Evolutionary conservation across 30 jellyfish, hydroid and myxozoan species (phyloP).

Genomic region (Turritopsis rubra): DNA sequence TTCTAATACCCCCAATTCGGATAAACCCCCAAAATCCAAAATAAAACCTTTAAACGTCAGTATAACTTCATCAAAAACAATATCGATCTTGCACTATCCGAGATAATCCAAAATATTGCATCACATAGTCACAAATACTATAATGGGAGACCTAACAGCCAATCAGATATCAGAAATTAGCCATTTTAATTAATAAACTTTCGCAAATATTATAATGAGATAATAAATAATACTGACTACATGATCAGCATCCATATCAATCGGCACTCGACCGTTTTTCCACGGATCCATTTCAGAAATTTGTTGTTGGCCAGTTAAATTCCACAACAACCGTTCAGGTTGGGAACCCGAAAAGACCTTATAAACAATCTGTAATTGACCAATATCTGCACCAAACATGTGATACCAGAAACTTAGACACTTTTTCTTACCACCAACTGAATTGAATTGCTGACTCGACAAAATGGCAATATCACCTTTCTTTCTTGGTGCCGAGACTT

Average conservation of each 20-base stretch:
- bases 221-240: slow-evolving; percentile 38
- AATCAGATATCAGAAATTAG: too few species aligned
- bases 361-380: slow-evolving; percentile 56
- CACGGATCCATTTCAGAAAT: slow-evolving; percentile 50
- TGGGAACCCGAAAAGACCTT: slow-evolving; percentile 42
- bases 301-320: slow-evolving; percentile 93
- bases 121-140: too few species aligned
- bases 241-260: slow-evolving; percentile 65
- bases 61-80: too few species aligned
- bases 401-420: slow-evolving; percentile 92
- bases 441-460: slow-evolving; percentile 78
- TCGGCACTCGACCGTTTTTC: slow-evolving; percentile 80
- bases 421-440: slow-evolving; percentile 41
- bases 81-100: too few species aligned
- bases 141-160: too few species aligned
- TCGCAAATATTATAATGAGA: too few species aligned
- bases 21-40: too few species aligned
- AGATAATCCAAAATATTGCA: too few species aligned
- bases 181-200: too few species aligned
- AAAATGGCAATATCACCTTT: slow-evolving; percentile 75
- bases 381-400: slow-evolving; percentile 89
- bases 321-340: slow-evolving; percentile 50
- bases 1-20: too few species aligned
- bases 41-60: too few species aligned
- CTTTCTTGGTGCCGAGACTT: slow-evolving; percentile 63